Percentiles rank a stretch among this genome's conserved stretches.
phyloP scores from a whole-genome alignment of 2,888 invertebrate genomes.

The Urechis unicinctus region DNA sequence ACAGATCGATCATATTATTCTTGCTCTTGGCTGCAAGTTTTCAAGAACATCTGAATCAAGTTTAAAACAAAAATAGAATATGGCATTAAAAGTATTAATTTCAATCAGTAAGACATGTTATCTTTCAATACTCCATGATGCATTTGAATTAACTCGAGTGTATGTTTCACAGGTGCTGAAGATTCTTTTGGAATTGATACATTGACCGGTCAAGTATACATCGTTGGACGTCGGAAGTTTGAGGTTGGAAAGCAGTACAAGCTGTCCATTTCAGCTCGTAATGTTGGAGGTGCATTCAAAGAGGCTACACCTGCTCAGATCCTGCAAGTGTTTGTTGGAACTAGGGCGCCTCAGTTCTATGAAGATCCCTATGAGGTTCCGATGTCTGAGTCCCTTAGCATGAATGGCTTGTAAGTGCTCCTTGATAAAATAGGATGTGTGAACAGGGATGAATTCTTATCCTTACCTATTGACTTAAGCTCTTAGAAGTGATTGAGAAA shows the following conservation, averaged over 20 bases:
- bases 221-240: constrained; percentile 15
- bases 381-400: constrained; percentile 12
- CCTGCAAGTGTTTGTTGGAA: constrained; percentile 13
- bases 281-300: constrained; percentile 4
- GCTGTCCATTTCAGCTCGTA: constrained; percentile 19
- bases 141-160: neutral
- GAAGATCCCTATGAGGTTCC: constrained; percentile 10
- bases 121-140: no score
- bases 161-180: constrained; percentile 9
- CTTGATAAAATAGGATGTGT: neutral
- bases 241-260: constrained; percentile 6
- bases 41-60: neutral
- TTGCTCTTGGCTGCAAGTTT: neutral
- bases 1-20: no score
- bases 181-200: constrained; percentile 18
- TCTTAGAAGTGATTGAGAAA: no score
- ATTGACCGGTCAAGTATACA: constrained; percentile 16
- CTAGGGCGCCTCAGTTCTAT: constrained; percentile 17
- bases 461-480: neutral
- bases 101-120: no score
- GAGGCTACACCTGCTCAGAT: constrained; percentile 17
- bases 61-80: no score
- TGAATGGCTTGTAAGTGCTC: constrained; percentile 1
- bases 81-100: no score
- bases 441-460: neutral